A percentile compares a stretch with the other conserved stretches of the same genome.
Evolutionary conservation across 2,797 vertebrate species (phyloP).

Genomic region (Darevskia mixta): DNA sequence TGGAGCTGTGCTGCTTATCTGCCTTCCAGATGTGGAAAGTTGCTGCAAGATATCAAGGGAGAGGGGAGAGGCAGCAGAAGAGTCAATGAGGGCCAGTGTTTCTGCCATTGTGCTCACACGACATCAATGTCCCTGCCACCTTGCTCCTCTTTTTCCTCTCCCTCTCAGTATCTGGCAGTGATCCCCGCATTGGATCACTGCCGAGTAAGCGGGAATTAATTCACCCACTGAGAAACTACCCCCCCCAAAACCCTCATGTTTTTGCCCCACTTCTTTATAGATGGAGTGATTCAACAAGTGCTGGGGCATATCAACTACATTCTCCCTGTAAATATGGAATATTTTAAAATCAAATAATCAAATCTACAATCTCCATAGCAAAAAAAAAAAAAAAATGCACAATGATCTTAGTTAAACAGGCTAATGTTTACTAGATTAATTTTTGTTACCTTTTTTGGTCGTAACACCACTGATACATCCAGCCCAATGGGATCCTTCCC

Average conservation of each 20-base stretch:
- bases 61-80: too few relatives aligned
- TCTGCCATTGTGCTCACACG: too few relatives aligned
- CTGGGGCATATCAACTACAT: not conserved
- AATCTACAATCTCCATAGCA: not conserved
- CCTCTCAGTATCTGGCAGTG: too few relatives aligned
- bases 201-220: not conserved
- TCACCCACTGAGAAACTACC: not conserved
- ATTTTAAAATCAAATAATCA: not conserved
- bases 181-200: too few relatives aligned
- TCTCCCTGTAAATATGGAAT: not conserved
- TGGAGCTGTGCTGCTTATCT: too few relatives aligned
- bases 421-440: not conserved
- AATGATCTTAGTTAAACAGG: not conserved
- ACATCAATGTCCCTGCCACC: too few relatives aligned
- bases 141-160: too few relatives aligned
- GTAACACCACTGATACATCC: not conserved
- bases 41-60: too few relatives aligned
- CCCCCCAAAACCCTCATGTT: not conserved
- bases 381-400: not conserved
- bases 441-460: not conserved
- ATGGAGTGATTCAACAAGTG: not conserved
- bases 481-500: too few relatives aligned
- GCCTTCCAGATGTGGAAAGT: too few relatives aligned
- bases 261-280: not conserved
- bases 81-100: too few relatives aligned